These are phyloP conservation scores for Thera obeliscata DNA, from an alignment of 2,888 invertebrate genomes.

Conservation along the genomic window DNA sequence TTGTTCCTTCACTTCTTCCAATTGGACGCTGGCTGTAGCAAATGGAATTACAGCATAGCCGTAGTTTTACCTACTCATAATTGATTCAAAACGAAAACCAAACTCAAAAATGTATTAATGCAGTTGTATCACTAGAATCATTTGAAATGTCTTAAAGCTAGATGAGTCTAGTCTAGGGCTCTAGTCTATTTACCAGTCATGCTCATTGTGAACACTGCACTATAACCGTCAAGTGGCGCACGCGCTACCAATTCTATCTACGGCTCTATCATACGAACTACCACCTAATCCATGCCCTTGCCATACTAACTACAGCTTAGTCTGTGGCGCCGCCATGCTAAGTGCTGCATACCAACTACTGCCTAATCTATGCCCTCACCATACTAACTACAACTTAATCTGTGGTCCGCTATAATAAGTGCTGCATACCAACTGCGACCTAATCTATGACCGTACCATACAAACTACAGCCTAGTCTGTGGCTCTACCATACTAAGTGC, in stretches of 20 bases:
- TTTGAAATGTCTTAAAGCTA: too few relatives aligned
- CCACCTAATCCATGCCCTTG: not conserved
- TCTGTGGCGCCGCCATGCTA: conserved; percentile 6
- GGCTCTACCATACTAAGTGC: not conserved
- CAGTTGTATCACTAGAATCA: too few relatives aligned
- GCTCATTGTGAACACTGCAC: conserved; percentile 3
- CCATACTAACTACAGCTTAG: not conserved
- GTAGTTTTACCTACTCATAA: too few relatives aligned
- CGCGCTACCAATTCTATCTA: conserved; percentile 15
- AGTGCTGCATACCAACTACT: not conserved
- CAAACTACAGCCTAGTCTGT: not conserved
- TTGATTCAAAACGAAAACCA: too few relatives aligned
- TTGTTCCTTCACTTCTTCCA: too few relatives aligned
- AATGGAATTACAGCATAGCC: too few relatives aligned
- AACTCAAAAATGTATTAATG: too few relatives aligned
- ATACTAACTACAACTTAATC: not conserved
- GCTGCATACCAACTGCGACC: not conserved
- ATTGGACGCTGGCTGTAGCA: too few relatives aligned
- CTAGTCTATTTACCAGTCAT: not conserved
- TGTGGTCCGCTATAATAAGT: not conserved
- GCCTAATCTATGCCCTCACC: not conserved
- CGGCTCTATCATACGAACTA: not conserved
- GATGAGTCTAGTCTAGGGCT: too few relatives aligned
- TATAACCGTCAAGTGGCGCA: conserved; percentile 23
- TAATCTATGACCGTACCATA: conserved; percentile 5